A percentile compares a stretch with the other conserved stretches of the same genome.
phyloP scores from a whole-genome alignment of 2,113 vertebrate species.

The Hemiprocne comata region DNA sequence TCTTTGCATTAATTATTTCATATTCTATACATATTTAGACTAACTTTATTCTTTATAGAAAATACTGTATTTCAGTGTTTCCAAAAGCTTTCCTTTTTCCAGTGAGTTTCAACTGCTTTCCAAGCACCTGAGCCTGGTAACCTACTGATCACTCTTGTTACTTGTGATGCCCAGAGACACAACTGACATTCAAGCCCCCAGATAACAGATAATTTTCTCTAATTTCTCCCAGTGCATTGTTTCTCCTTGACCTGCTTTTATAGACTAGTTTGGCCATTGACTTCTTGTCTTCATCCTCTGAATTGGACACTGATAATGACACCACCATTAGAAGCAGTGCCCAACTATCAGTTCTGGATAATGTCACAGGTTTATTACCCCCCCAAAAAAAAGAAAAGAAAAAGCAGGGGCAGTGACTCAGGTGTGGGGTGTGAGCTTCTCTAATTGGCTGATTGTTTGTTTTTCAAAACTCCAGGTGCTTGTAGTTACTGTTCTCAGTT shows the following conservation, averaged over 20 bases:
- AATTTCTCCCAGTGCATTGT: not conserved
- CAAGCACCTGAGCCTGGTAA: not conserved
- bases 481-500: not conserved
- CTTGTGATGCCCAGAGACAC: not conserved
- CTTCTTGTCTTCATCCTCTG: not conserved
- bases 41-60: not conserved
- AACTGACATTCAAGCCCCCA: not conserved
- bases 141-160: accelerated
- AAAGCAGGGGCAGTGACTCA: not conserved
- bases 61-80: not conserved
- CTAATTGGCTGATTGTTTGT: not conserved
- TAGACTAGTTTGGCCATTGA: slow-evolving; percentile 39
- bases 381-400: not conserved
- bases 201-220: not conserved
- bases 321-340: slow-evolving; percentile 30
- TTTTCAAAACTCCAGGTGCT: not conserved
- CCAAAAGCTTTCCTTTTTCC: not conserved
- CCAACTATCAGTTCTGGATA: slow-evolving; percentile 65
- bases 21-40: not conserved
- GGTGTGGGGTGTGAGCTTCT: not conserved
- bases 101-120: not conserved
- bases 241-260: slow-evolving; percentile 23
- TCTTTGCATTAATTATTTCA: slow-evolving; percentile 20
- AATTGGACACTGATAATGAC: slow-evolving; percentile 15
- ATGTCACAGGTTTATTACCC: slow-evolving; percentile 50